Conservation (phyloP, 2,888 invertebrate genomes). For the Drosophila sordidula region DNA sequence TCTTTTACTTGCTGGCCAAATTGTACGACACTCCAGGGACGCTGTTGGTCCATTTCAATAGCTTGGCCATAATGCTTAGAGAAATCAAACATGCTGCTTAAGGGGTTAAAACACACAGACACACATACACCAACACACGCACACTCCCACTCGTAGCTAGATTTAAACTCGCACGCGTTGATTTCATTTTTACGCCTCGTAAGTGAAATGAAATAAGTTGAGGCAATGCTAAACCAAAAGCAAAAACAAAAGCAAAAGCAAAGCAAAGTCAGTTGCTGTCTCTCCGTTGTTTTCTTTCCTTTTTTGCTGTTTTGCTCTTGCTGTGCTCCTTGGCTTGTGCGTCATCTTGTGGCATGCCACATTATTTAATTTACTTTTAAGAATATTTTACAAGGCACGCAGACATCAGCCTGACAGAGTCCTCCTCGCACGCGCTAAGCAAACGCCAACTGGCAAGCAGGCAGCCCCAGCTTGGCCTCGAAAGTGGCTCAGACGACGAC, state of each 20-base stretch:
- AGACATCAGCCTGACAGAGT: slow-evolving; percentile 25
- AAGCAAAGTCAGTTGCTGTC: background rate
- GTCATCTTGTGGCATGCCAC: slow-evolving; percentile 75
- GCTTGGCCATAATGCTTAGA: slow-evolving; percentile 63
- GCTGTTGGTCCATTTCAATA: slow-evolving; percentile 37
- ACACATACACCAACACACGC: slow-evolving; percentile 8
- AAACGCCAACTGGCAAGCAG: slow-evolving; percentile 23
- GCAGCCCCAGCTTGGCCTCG: slow-evolving; percentile 6
- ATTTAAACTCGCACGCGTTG: slow-evolving; percentile 57
- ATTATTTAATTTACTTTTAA: slow-evolving; percentile 80
- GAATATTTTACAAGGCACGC: slow-evolving; percentile 63
- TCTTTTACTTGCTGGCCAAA: slow-evolving; percentile 48
- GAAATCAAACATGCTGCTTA: slow-evolving; percentile 72
- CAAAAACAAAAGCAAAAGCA: slow-evolving; percentile 26
- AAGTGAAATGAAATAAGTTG: slow-evolving; percentile 71
- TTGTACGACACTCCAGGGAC: slow-evolving; percentile 75
- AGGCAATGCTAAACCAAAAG: slow-evolving; percentile 13
- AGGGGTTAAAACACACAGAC: slow-evolving; percentile 55
- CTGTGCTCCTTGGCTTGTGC: slow-evolving; percentile 33
- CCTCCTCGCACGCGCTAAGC: slow-evolving; percentile 17
- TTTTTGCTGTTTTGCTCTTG: no score
- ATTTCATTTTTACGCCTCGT: slow-evolving; percentile 78
- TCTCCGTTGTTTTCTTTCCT: background rate
- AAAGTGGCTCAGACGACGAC: slow-evolving; percentile 31
- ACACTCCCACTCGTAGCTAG: slow-evolving; percentile 15